These are phyloP conservation scores for Megaceryle alcyon DNA, from an alignment of 2,797 vertebrate genomes.

Conservation along the genomic window DNA sequence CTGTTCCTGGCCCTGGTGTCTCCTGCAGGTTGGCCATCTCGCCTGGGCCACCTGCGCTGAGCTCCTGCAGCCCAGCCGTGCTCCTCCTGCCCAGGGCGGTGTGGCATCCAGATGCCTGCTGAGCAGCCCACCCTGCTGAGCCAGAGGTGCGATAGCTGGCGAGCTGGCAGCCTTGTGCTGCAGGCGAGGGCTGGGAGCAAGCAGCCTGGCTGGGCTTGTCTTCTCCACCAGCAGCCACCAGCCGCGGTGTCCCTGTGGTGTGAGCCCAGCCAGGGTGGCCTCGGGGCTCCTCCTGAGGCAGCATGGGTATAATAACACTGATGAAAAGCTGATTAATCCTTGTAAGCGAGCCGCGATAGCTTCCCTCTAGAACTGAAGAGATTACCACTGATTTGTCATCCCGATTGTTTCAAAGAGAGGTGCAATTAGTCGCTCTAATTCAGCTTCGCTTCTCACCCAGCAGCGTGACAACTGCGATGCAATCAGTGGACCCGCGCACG, in stretches of 20 bases:
- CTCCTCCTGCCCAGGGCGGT: too few species aligned
- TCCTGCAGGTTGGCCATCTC: background rate
- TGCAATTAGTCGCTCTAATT: constrained; percentile 53
- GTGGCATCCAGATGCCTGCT: fast-evolving
- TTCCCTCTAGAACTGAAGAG: constrained; percentile 34
- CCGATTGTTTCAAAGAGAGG: constrained; percentile 66
- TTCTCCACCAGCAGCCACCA: background rate
- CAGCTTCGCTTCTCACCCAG: background rate
- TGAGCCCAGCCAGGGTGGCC: background rate
- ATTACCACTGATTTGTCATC: constrained; percentile 61
- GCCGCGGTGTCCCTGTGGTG: background rate
- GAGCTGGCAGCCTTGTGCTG: background rate
- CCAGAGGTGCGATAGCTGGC: fast-evolving
- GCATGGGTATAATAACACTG: constrained; percentile 33
- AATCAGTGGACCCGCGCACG: background rate
- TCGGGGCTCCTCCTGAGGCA: constrained; percentile 21
- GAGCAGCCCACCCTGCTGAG: fast-evolving
- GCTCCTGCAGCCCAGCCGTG: background rate
- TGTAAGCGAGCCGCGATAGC: background rate
- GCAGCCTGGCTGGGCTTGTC: background rate
- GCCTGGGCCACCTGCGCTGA: fast-evolving
- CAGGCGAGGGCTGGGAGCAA: background rate
- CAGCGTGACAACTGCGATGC: background rate
- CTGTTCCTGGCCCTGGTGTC: background rate
- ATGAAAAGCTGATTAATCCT: constrained; percentile 61